Evolutionary conservation across 2,888 invertebrate genomes (phyloP).

Genomic region (Parascotia fuliginaria): DNA sequence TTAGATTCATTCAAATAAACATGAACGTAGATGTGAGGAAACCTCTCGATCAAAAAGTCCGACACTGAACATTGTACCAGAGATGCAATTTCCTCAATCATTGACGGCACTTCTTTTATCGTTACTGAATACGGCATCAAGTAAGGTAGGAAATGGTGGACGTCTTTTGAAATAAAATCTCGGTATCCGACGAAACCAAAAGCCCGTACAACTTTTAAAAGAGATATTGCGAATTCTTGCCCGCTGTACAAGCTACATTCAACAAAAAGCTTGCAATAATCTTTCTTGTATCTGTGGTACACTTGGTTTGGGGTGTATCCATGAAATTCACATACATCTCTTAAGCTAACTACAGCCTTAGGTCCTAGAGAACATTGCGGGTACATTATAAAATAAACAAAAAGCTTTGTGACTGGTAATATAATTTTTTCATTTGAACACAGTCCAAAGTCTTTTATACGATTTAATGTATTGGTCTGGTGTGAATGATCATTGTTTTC

Average conservation of each 20-base stretch:
- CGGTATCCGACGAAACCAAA: constrained; percentile 89
- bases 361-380: constrained; percentile 85
- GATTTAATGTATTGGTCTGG: constrained; percentile 83
- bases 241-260: constrained; percentile 86
- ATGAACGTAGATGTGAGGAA: constrained; percentile 90
- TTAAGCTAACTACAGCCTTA: constrained; percentile 84
- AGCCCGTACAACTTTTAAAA: constrained; percentile 87
- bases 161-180: constrained; percentile 89
- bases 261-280: constrained; percentile 86
- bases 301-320: constrained; percentile 84
- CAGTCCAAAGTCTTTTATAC: constrained; percentile 82
- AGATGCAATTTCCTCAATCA: constrained; percentile 88
- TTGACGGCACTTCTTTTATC: constrained; percentile 83
- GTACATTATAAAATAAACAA: constrained; percentile 87
- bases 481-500: constrained; percentile 79
- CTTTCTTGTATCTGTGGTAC: constrained; percentile 87
- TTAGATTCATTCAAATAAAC: constrained; percentile 88
- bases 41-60: constrained; percentile 87
- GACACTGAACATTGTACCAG: constrained; percentile 85
- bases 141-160: constrained; percentile 88
- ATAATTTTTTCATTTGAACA: constrained; percentile 67
- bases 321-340: constrained; percentile 85
- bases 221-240: constrained; percentile 84
- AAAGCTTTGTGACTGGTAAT: constrained; percentile 78
- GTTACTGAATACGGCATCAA: constrained; percentile 86